Conservation (phyloP, 2,888 invertebrate genomes). For the Phanerotoma sp. region DNA sequence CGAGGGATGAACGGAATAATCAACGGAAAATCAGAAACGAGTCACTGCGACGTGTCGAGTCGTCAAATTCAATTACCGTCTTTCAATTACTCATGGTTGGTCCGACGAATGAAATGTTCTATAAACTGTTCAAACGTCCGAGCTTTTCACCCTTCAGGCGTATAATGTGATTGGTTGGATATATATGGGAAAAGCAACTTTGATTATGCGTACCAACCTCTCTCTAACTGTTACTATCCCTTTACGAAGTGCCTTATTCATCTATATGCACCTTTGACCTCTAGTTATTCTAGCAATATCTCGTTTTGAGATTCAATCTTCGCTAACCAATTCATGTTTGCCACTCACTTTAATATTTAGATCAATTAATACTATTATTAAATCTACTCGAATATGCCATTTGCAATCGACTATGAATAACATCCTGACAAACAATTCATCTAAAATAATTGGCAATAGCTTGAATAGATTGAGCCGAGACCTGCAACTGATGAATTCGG, state of each 20-base stretch:
- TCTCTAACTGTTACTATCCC: neutral
- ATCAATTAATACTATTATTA: too few species aligned
- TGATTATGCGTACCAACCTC: conserved; percentile 11
- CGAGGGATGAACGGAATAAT: conserved; percentile 21
- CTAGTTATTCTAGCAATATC: neutral
- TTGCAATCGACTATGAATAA: too few species aligned
- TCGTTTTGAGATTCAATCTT: too few species aligned
- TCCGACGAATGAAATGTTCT: conserved; percentile 40
- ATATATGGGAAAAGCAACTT: neutral
- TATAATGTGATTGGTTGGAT: conserved; percentile 5
- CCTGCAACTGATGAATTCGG: too few species aligned
- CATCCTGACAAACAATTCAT: too few species aligned
- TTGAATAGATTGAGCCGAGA: too few species aligned
- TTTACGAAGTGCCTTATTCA: neutral
- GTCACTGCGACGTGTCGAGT: conserved; percentile 15
- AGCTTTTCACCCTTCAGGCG: neutral
- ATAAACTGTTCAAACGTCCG: conserved; percentile 30
- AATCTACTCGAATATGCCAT: too few species aligned
- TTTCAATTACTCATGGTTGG: conserved; percentile 36
- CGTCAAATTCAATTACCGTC: conserved; percentile 40
- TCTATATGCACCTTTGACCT: neutral
- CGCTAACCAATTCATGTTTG: too few species aligned
- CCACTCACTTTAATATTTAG: neutral
- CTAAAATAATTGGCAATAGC: too few species aligned
- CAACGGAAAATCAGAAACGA: conserved; percentile 6